Evolutionary conservation across 2,113 vertebrate genomes (phyloP).

Genomic region (Otus sunia): DNA sequence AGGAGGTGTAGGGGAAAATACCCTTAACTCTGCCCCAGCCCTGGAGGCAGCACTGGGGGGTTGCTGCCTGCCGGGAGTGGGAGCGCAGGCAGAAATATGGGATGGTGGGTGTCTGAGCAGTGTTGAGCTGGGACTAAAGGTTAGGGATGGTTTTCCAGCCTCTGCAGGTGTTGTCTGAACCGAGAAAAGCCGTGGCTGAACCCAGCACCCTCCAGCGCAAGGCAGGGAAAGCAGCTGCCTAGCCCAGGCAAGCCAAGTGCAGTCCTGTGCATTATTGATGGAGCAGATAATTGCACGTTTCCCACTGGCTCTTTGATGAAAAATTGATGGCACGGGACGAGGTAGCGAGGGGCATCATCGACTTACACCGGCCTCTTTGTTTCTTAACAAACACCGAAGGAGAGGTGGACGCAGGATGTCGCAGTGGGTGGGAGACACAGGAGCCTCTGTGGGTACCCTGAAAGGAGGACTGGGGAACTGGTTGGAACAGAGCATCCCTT

Average conservation of each 20-base stretch:
- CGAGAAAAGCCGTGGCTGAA: not conserved
- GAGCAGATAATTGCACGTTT: not conserved
- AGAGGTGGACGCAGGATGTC: not conserved
- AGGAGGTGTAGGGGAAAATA: not conserved
- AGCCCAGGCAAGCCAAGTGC: not conserved
- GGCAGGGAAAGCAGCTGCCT: not conserved
- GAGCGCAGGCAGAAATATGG: not conserved
- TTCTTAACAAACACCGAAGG: not conserved
- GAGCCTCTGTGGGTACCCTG: not conserved
- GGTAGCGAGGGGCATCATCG: not conserved
- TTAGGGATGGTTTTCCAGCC: not conserved
- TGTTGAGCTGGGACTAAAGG: not conserved
- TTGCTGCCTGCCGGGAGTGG: not conserved
- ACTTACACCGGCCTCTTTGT: not conserved
- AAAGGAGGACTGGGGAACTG: fast-evolving
- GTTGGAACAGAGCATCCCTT: not conserved
- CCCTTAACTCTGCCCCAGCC: not conserved
- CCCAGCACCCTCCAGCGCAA: not conserved
- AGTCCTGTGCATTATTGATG: not conserved
- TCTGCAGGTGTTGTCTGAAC: not conserved
- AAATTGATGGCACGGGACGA: constrained; percentile 59
- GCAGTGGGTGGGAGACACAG: fast-evolving
- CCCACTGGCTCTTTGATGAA: constrained; percentile 19
- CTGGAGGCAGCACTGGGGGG: fast-evolving
- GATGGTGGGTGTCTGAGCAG: not conserved